phyloP scores from a whole-genome alignment of 37 sponge, comb jelly and placozoan genomes.

The Corticium candelabrum region DNA sequence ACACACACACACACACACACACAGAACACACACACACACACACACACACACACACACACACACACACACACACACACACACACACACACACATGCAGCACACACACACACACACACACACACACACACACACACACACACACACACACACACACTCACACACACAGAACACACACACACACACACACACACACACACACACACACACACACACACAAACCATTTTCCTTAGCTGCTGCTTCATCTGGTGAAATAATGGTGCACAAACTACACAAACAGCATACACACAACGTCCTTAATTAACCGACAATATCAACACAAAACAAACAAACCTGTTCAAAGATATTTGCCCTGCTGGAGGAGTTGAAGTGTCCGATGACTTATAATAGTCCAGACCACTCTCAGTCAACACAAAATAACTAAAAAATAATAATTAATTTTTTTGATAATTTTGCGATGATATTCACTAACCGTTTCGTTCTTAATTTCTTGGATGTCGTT shows the following conservation, averaged over 20 bases:
- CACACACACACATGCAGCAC: conserved; percentile 2
- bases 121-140: neutral
- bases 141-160: no score
- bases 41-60: conserved; percentile 1
- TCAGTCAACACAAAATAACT: conserved; percentile 70
- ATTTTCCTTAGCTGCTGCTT: conserved; percentile 23
- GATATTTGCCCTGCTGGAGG: conserved; percentile 53
- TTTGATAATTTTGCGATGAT: no score
- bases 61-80: conserved; percentile 5
- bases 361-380: conserved; percentile 59
- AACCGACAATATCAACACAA: neutral
- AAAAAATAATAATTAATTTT: no score
- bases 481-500: conserved; percentile 16
- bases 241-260: conserved; percentile 36
- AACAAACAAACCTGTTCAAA: conserved; percentile 45
- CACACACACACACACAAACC: conserved; percentile 16
- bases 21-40: no score
- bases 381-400: conserved; percentile 60
- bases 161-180: no score
- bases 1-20: no score
- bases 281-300: neutral
- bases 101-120: neutral
- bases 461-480: conserved; percentile 42
- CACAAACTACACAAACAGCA: conserved; percentile 21
- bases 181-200: neutral